Evolutionary conservation across 2,888 invertebrate genomes (phyloP).

Genomic region (Phaedon cochleariae): DNA sequence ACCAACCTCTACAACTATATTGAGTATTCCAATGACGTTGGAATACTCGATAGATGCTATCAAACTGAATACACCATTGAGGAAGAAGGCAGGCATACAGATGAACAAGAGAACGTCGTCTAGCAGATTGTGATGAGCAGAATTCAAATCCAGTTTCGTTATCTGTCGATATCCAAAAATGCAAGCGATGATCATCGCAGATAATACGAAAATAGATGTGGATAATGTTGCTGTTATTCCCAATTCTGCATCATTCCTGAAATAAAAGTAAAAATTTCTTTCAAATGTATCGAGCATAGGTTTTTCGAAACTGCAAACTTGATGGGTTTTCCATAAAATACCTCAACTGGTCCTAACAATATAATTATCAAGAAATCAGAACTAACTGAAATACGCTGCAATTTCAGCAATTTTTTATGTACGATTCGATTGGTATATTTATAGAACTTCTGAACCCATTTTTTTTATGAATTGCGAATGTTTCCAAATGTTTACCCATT

Average conservation of each 20-base stretch:
- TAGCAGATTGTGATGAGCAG: conserved; percentile 70
- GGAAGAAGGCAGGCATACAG: conserved; percentile 76
- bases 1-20: conserved; percentile 46
- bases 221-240: conserved; percentile 65
- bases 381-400: too few species aligned
- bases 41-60: conserved; percentile 67
- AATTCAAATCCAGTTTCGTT: conserved; percentile 72
- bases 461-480: too few species aligned
- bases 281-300: too few species aligned
- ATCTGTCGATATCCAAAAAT: conserved; percentile 72
- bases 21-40: conserved; percentile 40
- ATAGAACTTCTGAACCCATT: too few species aligned
- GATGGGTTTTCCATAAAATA: too few species aligned
- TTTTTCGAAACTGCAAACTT: too few species aligned
- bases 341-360: too few species aligned
- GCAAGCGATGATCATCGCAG: conserved; percentile 67
- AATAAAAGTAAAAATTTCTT: too few species aligned
- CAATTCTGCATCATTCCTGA: conserved; percentile 53
- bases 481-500: too few species aligned
- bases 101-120: conserved; percentile 77
- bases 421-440: too few species aligned
- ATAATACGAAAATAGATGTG: conserved; percentile 67
- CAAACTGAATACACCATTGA: conserved; percentile 74
- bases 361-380: too few species aligned
- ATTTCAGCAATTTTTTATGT: too few species aligned